phyloP scores from a whole-genome alignment of 2,797 vertebrate genomes.

The Coccyzus lansbergi region DNA sequence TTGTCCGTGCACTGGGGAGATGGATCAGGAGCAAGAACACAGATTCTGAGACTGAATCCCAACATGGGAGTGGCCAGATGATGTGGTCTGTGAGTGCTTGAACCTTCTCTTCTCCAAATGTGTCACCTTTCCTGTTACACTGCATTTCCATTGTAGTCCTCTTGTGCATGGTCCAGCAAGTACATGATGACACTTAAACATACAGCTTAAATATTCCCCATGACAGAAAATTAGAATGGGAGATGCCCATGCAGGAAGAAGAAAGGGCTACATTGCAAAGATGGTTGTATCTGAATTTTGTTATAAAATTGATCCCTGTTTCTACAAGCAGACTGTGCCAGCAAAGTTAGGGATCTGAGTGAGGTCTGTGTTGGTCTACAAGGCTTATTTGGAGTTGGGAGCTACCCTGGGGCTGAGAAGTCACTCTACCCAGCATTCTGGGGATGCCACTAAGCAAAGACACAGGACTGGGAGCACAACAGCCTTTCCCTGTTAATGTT shows the following conservation, averaged over 20 bases:
- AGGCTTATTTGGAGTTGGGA: not conserved
- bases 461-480: not conserved
- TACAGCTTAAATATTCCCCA: rapidly evolving
- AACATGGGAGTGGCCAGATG: rapidly evolving
- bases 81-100: rapidly evolving
- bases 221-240: not conserved
- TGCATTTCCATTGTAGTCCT: not conserved
- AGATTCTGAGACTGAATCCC: not conserved
- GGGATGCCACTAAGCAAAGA: not conserved
- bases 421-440: rapidly evolving
- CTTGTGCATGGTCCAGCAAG: rapidly evolving
- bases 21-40: not conserved
- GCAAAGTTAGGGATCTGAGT: rapidly evolving
- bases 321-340: not conserved
- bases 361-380: rapidly evolving
- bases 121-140: rapidly evolving
- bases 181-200: rapidly evolving
- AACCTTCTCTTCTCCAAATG: not conserved
- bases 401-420: not conserved
- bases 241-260: not conserved
- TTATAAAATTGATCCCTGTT: rapidly evolving
- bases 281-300: rapidly evolving
- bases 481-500: not conserved
- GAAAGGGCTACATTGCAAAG: not conserved
- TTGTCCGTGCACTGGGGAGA: rapidly evolving